These are phyloP conservation scores for Adelphocoris suturalis DNA, from an alignment of 2,888 invertebrate genomes.

Conservation along the genomic window DNA sequence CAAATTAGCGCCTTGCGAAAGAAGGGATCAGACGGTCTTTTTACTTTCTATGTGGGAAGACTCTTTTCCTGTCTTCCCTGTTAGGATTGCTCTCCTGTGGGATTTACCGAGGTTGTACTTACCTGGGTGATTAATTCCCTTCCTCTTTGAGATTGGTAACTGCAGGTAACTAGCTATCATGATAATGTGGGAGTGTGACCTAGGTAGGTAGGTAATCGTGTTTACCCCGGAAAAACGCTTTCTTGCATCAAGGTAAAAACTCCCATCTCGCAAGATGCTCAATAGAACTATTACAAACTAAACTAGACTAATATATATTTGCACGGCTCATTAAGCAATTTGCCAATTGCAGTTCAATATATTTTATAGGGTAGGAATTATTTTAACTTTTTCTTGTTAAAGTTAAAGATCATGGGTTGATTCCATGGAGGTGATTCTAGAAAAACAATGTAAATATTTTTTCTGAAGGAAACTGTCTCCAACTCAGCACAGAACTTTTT, in stretches of 20 bases:
- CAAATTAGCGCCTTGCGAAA: constrained; percentile 36
- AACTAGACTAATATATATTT: too few relatives aligned
- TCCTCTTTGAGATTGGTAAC: constrained; percentile 5
- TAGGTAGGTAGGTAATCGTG: constrained; percentile 4
- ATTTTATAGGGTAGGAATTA: too few relatives aligned
- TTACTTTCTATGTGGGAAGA: constrained; percentile 31
- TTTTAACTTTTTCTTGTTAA: too few relatives aligned
- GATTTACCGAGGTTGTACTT: constrained; percentile 6
- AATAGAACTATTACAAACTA: too few relatives aligned
- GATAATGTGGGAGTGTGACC: background rate
- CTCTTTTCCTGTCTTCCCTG: constrained; percentile 16
- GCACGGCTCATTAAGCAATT: too few relatives aligned
- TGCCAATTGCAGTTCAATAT: too few relatives aligned
- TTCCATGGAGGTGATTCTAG: too few relatives aligned
- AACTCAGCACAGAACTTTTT: too few relatives aligned
- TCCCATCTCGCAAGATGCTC: background rate
- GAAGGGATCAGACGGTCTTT: background rate
- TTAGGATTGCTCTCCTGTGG: constrained; percentile 25
- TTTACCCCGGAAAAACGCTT: background rate
- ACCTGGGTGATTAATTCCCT: background rate
- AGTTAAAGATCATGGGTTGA: too few relatives aligned
- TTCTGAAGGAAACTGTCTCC: too few relatives aligned
- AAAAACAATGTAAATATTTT: too few relatives aligned
- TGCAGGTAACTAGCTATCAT: background rate
- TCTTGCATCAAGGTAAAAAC: background rate